A percentile compares a stretch with the other conserved stretches of the same genome.
Conservation (phyloP, 1,140 invertebrate genomes). For the Lysiphlebus fabarum region DNA sequence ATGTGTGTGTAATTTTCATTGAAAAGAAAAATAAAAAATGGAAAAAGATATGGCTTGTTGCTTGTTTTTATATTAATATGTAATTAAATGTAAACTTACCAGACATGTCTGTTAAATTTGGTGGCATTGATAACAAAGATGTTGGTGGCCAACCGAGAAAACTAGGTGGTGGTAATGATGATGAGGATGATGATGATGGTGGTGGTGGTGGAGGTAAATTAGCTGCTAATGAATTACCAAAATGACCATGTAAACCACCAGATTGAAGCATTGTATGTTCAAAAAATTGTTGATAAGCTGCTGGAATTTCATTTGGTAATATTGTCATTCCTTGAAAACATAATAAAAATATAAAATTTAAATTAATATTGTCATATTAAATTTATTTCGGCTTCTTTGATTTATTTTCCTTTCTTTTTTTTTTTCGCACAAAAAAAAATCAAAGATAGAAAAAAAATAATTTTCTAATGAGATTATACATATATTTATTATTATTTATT, state of each 20-base stretch:
- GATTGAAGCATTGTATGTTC: constrained; percentile 53
- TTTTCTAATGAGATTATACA: too few species aligned
- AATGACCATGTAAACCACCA: constrained; percentile 38
- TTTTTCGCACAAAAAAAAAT: not conserved
- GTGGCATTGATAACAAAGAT: constrained; percentile 35
- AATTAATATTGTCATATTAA: not conserved
- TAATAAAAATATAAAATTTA: not conserved
- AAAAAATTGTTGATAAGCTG: constrained; percentile 43
- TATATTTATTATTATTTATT: constrained; percentile 7
- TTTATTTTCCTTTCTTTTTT: not conserved
- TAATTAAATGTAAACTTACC: too few species aligned
- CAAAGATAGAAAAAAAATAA: too few species aligned
- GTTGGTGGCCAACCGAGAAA: constrained; percentile 47
- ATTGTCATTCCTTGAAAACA: constrained; percentile 1
- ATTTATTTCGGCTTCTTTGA: not conserved
- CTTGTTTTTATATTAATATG: too few species aligned
- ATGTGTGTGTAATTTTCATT: too few species aligned
- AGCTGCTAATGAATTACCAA: constrained; percentile 31
- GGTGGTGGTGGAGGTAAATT: constrained; percentile 35
- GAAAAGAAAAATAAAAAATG: too few species aligned
- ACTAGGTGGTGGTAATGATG: constrained; percentile 38
- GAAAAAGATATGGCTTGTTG: too few species aligned
- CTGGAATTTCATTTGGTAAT: not conserved
- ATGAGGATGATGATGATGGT: constrained; percentile 40
- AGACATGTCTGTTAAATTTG: constrained; percentile 49